Evolutionary conservation across 2,113 vertebrate species (phyloP), one percentile per base, ranked within the genome.

Genomic region (Leucopsar rothschildi): DNA sequence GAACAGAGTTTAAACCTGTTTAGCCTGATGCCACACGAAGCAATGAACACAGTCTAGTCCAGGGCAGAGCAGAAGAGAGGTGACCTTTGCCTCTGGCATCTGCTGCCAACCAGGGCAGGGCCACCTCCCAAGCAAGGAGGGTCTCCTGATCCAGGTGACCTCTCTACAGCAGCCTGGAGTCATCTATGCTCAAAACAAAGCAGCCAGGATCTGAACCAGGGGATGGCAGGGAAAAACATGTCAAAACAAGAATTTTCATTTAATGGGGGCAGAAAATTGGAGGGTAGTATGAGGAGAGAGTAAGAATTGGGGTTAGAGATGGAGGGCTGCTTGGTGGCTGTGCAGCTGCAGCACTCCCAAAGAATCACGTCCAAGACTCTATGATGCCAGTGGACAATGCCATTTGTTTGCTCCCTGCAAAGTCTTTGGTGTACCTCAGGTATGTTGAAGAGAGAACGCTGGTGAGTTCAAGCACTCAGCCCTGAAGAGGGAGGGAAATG

Each of bases 321-420:
- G 2, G 42, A 86, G 31, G 12, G 72, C 20, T 70, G 56, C 29
- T 50, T 0, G 0, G 50, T 19, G 49, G 49, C 44, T 68, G 33
- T 45, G 42, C 56, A 76, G n/a, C 60, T 47, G 39, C 52, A 57
- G 86, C 28, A n/a, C 35, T 59, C 31, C 22, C 49, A 15, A 22
- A 10, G 29, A 56, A 69, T 23, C 0, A 1, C 0, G 0, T 28
- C 66, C 16, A 60, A 71, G 40, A 11, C 21, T 42, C 28, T 18
- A 2, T 1, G 2, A 60, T 0, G 12, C 14, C 5, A 3, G 40
- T 11, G n/a, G 53, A 35, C 7, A 5, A 29, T 2, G 33, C 23
- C 71, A 60, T 33, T 72, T 28, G n/a, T 57, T 77, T 65, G 19
- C 66, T 65, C 44, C 25, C n/a, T 20, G 19, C 16, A 63, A 31